Base-by-base conservation (phyloP, 2,113 vertebrate species). In the Arothron firmamentum region DNA sequence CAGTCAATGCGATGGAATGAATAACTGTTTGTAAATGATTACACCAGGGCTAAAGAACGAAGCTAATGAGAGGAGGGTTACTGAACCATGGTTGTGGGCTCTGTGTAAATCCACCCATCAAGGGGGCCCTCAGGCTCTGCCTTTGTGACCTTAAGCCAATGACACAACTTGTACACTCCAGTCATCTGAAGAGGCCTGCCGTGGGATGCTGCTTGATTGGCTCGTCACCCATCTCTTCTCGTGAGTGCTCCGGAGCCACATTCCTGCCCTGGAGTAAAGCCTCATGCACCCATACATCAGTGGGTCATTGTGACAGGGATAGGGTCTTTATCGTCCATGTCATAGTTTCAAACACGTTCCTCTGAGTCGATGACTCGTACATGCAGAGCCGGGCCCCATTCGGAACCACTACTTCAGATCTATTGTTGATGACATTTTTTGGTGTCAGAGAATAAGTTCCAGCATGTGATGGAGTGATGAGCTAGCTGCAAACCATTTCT, bases 291-390 rank as follows among this genome's bases (percentile, higher is more conserved):
- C 68, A 43, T 70, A 34, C 56, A 52, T 63, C 21, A 55, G 47
- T 56, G 50, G 62, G 46, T 67, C 72, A 75, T 75, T 71, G 69
- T 59, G 62, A 74, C 55, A 57, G 67, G 52, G 61, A 54, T 67
- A 64, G 46, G 55, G 64, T 62, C 59, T 57, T 68, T 61, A 69
- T 80, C 70, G 74, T 77, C 41, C 31, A 62, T 10, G n/a, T 74
- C 61, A 74, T 50, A 68, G 85, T 73, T 84, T 82, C 85, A 85
- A 86, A 83, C 75, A 79, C 65, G 75, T 83, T 82, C 75, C 82
- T 78, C 61, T 68, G 63, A 74, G 53, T 75, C 28, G 42, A 74
- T 67, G 69, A 71, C 56, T 76, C 68, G 66, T 70, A 84, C 78
- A 82, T 83, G 85, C 81, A 85, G 80, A 87, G 80, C 70, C 59